Base-by-base conservation (phyloP, 2,797 vertebrate genomes). In the Argya squamiceps region DNA sequence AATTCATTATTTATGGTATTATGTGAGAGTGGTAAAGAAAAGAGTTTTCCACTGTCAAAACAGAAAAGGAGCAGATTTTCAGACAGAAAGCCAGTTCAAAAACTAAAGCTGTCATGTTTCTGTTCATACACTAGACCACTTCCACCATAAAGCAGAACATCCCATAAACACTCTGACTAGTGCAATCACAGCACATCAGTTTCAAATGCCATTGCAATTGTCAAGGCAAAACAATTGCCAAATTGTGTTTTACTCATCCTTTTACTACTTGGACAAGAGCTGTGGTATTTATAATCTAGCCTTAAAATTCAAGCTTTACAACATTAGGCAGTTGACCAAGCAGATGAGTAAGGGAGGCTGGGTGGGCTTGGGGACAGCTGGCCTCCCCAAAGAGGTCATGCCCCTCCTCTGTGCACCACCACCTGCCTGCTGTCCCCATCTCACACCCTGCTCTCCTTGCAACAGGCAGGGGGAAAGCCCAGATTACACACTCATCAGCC, bases 251-350 rank as follows among this genome's bases (percentile, higher is more conserved):
- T 59, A 85, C 78, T 89, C 78, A 43, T 74, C 44, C 4, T 93
- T 80, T 76, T 93, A 80, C 32, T 89, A 73, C 91, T 89, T 77
- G 73, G 76, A 93, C 59, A 70, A 92, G 91, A 91, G 44, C 56
- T 78, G 34, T 22, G 64, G 49, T 77, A 88, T 86, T 62, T 94
- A 65, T 91, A 77, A 92, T 55, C 87, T 37, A 75, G 44, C 15
- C 49, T 64, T 74, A 32, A 53, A 70, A 88, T 58, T 37, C 56
- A 22, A 89, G 49, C 49, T 88, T 93, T 83, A 92, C 50, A 80
- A 63, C 69, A 62, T 15, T 0, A 84, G 89, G 91, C 91, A 94
- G 53, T 46, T 89, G 49, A 63, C 60, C 82, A 92, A 74, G 43
- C 65, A 63, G 60, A 80, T 75, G 91, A 93, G 68, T 70, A 91